Evolutionary conservation across 2,888 invertebrate species (phyloP).

Genomic region (Lamproptera curius): DNA sequence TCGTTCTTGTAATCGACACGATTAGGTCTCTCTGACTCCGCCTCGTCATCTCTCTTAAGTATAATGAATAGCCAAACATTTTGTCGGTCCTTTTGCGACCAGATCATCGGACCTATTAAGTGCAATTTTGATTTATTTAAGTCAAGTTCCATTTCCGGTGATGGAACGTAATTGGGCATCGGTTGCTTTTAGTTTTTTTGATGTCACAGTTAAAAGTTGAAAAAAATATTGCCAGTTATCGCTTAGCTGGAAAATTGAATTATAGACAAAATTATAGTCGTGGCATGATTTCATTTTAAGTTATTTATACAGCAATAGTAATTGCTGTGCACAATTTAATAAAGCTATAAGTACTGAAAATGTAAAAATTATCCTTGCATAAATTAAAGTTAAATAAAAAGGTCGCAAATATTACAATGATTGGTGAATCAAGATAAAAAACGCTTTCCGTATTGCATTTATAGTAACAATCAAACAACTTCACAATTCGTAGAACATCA

Average conservation of each 20-base stretch:
- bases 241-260: too few species aligned
- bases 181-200: not conserved
- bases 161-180: slow-evolving; percentile 45
- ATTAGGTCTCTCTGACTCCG: slow-evolving; percentile 41
- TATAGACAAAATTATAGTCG: too few species aligned
- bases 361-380: too few species aligned
- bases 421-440: not conserved
- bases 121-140: slow-evolving; percentile 75
- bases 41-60: slow-evolving; percentile 42
- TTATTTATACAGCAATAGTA: too few species aligned
- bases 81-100: slow-evolving; percentile 45
- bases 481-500: not conserved
- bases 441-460: not conserved
- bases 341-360: too few species aligned
- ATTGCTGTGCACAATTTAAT: too few species aligned
- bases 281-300: too few species aligned
- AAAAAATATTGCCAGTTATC: too few species aligned
- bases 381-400: too few species aligned
- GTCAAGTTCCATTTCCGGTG: slow-evolving; percentile 64
- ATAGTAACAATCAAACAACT: not conserved
- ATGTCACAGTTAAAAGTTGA: too few species aligned
- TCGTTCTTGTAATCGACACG: slow-evolving; percentile 39
- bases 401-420: not conserved
- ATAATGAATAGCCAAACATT: slow-evolving; percentile 48
- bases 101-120: slow-evolving; percentile 47